Evolutionary conservation across 2,888 invertebrate genomes (phyloP).

Genomic region (Azorinus chamasolen): DNA sequence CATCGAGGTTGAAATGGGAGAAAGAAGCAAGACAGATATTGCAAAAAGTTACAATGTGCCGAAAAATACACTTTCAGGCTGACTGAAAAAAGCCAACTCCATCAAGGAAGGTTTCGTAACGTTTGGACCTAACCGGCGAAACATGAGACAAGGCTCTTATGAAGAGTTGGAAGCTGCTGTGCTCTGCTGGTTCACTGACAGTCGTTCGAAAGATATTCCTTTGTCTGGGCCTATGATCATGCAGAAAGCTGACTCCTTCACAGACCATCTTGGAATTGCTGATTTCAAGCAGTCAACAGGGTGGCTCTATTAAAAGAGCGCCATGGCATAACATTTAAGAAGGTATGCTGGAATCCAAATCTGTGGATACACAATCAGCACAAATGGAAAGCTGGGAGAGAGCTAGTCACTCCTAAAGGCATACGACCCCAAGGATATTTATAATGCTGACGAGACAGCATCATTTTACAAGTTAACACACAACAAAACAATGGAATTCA

Average conservation of each 20-base stretch:
- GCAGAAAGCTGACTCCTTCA: constrained; percentile 36
- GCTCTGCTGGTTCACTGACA: constrained; percentile 14
- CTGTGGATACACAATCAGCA: too few species aligned
- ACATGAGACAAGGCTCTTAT: constrained; percentile 5
- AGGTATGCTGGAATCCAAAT: too few species aligned
- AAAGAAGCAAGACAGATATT: constrained; percentile 41
- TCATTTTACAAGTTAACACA: too few species aligned
- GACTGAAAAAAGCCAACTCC: constrained; percentile 46
- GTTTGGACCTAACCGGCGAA: constrained; percentile 27
- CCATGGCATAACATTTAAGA: constrained; percentile 32
- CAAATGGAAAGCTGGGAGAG: too few species aligned
- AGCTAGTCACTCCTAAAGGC: too few species aligned
- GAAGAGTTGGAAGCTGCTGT: constrained; percentile 29
- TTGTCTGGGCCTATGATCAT: constrained; percentile 42
- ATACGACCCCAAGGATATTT: too few species aligned
- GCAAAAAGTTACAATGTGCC: constrained; percentile 41
- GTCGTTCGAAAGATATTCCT: constrained; percentile 21
- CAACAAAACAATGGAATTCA: too few species aligned
- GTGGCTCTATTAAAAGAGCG: constrained; percentile 42
- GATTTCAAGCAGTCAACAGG: constrained; percentile 45
- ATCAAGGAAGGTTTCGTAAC: constrained; percentile 45
- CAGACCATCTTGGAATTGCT: constrained; percentile 7
- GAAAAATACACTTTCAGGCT: constrained; percentile 41
- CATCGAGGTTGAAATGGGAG: constrained; percentile 34
- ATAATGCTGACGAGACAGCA: too few species aligned